Evolutionary conservation across 2,888 invertebrate genomes (phyloP).

Genomic region (Coecobrya sp.): DNA sequence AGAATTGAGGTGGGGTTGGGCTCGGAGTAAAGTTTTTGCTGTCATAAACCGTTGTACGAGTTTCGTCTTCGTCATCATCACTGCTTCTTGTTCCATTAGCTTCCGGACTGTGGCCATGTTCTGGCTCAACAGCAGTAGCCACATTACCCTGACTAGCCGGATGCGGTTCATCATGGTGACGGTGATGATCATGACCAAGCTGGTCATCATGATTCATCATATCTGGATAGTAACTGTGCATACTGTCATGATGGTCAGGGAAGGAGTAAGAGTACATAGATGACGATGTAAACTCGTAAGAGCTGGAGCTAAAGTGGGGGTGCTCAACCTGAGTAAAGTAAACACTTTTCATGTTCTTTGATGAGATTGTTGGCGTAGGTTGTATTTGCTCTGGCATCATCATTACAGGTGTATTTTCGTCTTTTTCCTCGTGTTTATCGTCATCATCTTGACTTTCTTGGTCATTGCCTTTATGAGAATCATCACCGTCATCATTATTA

Average conservation of each 20-base stretch:
- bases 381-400: slow-evolving; percentile 1
- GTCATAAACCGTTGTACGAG: slow-evolving; percentile 65
- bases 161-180: slow-evolving; percentile 47
- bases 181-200: slow-evolving; percentile 48
- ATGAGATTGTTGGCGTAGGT: slow-evolving; percentile 69
- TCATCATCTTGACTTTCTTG: slow-evolving; percentile 36
- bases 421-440: slow-evolving; percentile 17
- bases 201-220: slow-evolving; percentile 65
- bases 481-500: slow-evolving; percentile 34
- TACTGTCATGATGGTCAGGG: slow-evolving; percentile 67
- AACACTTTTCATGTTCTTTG: slow-evolving; percentile 81
- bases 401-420: slow-evolving; percentile 22
- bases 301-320: slow-evolving; percentile 84
- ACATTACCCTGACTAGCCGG: neutral
- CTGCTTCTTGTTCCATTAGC: neutral
- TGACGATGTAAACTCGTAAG: slow-evolving; percentile 83
- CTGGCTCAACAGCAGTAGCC: neutral
- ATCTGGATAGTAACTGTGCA: slow-evolving; percentile 56
- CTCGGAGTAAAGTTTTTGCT: slow-evolving; percentile 36
- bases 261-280: slow-evolving; percentile 82
- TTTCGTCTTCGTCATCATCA: neutral
- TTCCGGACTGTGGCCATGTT: slow-evolving; percentile 49
- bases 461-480: slow-evolving; percentile 67
- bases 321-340: slow-evolving; percentile 83
- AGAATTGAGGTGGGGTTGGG: slow-evolving; percentile 78